phyloP scores from a whole-genome alignment of 2,113 vertebrate genomes.

The Desmodus rotundus region DNA sequence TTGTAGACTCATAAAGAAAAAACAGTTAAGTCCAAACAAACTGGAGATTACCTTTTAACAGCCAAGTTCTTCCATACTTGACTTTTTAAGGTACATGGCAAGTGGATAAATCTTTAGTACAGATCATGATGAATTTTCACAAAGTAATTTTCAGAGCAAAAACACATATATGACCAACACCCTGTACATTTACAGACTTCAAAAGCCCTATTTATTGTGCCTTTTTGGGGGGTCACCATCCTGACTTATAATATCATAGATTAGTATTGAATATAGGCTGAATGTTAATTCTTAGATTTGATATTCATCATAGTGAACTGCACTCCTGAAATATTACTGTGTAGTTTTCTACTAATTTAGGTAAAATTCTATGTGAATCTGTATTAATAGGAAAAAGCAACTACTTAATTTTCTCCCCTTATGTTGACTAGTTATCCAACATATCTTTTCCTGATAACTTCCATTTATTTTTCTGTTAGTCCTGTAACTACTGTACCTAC shows the following conservation, averaged over 20 bases:
- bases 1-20: background rate
- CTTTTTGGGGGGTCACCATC: background rate
- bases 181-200: background rate
- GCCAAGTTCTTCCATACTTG: slow-evolving; percentile 4
- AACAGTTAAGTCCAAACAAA: background rate
- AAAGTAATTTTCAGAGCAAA: background rate
- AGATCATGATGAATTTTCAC: background rate
- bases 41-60: background rate
- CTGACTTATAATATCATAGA: background rate
- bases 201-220: background rate
- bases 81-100: background rate
- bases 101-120: background rate
- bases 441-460: background rate
- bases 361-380: background rate
- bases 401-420: background rate
- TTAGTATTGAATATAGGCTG: background rate
- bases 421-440: background rate
- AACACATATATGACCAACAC: background rate
- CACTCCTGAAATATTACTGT: background rate
- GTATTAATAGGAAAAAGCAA: background rate
- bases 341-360: slow-evolving; percentile 5
- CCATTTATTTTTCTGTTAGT: background rate
- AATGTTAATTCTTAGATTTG: background rate
- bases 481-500: background rate
- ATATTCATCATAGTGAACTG: background rate